Conservation (phyloP, 2,797 vertebrate species). For the Gymnoscopelus microlampas region DNA sequence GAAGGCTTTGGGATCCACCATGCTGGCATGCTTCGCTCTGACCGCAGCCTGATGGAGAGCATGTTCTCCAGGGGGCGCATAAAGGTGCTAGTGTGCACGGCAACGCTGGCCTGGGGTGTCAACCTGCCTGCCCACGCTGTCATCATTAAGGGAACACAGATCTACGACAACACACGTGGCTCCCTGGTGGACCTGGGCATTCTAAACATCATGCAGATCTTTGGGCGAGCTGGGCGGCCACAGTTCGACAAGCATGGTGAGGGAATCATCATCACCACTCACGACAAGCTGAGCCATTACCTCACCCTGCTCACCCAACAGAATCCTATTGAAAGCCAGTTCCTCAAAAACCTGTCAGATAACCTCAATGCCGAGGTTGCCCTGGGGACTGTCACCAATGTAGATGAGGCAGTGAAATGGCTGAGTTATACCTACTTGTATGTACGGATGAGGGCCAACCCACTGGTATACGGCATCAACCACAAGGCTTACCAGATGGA, state of each 20-base stretch:
- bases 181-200: slow-evolving; percentile 97
- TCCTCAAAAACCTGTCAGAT: slow-evolving; percentile 93
- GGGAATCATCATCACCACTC: slow-evolving; percentile 95
- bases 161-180: slow-evolving; percentile 97
- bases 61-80: slow-evolving; percentile 94
- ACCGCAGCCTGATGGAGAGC: slow-evolving; percentile 93
- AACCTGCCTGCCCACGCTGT: slow-evolving; percentile 98
- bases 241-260: slow-evolving; percentile 97
- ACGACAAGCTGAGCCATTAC: slow-evolving; percentile 98
- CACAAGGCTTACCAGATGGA: slow-evolving; percentile 96
- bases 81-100: slow-evolving; percentile 95
- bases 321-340: slow-evolving; percentile 98
- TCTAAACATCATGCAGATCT: slow-evolving; percentile 99
- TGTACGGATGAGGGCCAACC: slow-evolving; percentile 98
- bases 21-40: slow-evolving; percentile 94
- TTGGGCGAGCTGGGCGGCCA: slow-evolving; percentile 95
- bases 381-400: slow-evolving; percentile 95
- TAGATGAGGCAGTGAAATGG: slow-evolving; percentile 99
- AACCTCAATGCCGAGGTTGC: slow-evolving; percentile 98
- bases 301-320: slow-evolving; percentile 96
- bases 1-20: slow-evolving; percentile 98
- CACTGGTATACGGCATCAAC: slow-evolving; percentile 97
- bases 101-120: slow-evolving; percentile 97
- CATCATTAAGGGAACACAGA: slow-evolving; percentile 99
- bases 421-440: slow-evolving; percentile 98